Evolutionary conservation across 2,113 vertebrate species (phyloP).

Genomic region (Pyrgilauda ruficollis): DNA sequence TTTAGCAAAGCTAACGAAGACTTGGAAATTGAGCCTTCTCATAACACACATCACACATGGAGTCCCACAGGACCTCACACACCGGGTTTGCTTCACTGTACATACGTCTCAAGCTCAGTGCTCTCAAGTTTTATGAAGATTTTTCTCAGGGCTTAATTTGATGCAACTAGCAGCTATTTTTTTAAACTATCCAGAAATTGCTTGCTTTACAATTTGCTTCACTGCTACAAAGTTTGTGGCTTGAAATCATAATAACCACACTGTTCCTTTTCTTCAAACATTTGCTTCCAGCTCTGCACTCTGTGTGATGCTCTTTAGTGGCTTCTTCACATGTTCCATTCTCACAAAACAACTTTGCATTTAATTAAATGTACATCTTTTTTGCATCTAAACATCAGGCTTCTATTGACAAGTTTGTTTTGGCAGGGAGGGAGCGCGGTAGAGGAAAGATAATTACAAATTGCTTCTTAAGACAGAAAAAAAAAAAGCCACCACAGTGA

Average conservation of each 20-base stretch:
- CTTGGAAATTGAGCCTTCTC: not conserved
- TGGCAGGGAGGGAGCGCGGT: not conserved
- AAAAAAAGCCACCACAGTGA: not conserved
- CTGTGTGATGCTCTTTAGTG: conserved; percentile 33
- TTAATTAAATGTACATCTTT: conserved; percentile 54
- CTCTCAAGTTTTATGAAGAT: not conserved
- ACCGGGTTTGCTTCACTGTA: not conserved
- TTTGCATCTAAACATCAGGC: conserved; percentile 42
- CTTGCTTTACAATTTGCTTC: conserved; percentile 10
- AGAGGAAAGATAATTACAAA: conserved; percentile 30
- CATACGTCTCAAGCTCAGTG: rapidly evolving
- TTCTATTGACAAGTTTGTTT: conserved; percentile 54
- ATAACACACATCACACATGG: not conserved
- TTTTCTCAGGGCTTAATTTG: conserved; percentile 38
- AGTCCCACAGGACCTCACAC: not conserved
- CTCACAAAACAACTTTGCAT: conserved; percentile 33
- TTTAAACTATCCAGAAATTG: not conserved
- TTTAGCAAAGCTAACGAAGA: not conserved
- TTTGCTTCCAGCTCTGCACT: conserved; percentile 42
- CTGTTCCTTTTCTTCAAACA: conserved; percentile 9
- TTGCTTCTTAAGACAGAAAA: not conserved
- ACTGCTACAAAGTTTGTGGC: not conserved
- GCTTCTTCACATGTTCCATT: conserved; percentile 21
- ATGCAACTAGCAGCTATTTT: not conserved
- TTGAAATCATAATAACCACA: conserved; percentile 2